Conservation (phyloP, 2,113 vertebrate genomes). For the Myiopsitta monachus region DNA sequence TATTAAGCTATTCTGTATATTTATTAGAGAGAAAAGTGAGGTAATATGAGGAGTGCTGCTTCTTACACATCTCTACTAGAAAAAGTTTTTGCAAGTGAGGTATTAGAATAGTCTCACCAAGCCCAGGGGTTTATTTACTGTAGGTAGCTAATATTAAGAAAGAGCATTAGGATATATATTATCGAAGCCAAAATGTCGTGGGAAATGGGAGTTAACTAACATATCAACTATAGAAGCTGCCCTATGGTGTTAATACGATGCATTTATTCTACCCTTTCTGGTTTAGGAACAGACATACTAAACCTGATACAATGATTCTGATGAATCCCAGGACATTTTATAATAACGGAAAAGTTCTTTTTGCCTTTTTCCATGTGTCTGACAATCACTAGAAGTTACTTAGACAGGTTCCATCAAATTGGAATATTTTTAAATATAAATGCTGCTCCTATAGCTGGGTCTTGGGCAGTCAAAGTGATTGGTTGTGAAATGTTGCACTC, state of each 20-base stretch:
- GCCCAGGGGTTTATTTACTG: background rate
- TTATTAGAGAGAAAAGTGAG: background rate
- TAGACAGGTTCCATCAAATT: background rate
- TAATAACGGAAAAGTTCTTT: background rate
- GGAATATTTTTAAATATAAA: constrained; percentile 14
- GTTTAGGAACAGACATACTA: background rate
- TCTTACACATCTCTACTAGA: background rate
- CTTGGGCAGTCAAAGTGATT: background rate
- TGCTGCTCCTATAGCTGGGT: background rate
- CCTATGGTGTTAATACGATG: background rate
- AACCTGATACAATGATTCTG: background rate
- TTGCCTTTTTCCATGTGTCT: background rate
- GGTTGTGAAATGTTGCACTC: background rate
- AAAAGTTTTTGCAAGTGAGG: background rate
- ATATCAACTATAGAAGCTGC: background rate
- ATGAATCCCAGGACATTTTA: background rate
- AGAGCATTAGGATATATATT: background rate
- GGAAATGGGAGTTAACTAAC: background rate
- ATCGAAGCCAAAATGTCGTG: background rate
- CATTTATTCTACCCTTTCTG: background rate
- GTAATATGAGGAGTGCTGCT: background rate
- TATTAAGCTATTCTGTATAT: background rate
- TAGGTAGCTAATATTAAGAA: background rate
- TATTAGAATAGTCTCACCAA: background rate
- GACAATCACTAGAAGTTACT: background rate